Base-by-base conservation (phyloP, 2,888 invertebrate species). In the Invenusta paracnida region DNA sequence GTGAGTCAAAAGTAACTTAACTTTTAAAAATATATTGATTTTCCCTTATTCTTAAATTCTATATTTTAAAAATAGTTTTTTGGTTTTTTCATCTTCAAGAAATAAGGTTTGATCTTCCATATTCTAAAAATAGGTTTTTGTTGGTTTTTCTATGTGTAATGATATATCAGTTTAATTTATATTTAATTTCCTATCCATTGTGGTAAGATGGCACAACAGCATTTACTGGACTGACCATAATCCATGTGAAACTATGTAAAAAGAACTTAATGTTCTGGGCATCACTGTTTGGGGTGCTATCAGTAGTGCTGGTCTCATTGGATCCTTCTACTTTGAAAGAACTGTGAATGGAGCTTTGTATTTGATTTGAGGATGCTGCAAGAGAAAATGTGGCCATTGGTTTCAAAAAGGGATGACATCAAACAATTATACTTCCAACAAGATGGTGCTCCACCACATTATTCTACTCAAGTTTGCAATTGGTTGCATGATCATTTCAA, bases 151-250 rank as follows among this genome's bases (percentile, higher is more conserved):
- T n/a, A n/a, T n/a, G n/a, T n/a, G n/a, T n/a, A n/a, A n/a, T n/a
- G n/a, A n/a, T n/a, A n/a, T n/a, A n/a, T n/a, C n/a, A n/a, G n/a
- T n/a, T n/a, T n/a, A n/a, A n/a, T n/a, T n/a, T n/a, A n/a, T n/a
- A n/a, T n/a, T n/a, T n/a, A n/a, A n/a, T n/a, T n/a, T n/a, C n/a
- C n/a, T n/a, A n/a, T n/a, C n/a, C n/a, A n/a, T n/a, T n/a, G n/a
- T n/a, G n/a, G 73, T 73, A 73, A 73, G 23, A 13, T 25, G 73
- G 73, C 73, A 13, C 73, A 73, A 73, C 73, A 23, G 73, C 23
- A 73, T 73, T 73, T 73, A 73, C 73, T 73, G 73, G 73, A 23
- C 73, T 73, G 73, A 73, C 73, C 73, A 73, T 73, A 73, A 73
- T 73, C 11, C 73, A 73, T n/a, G 73, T 73, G 73, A 73, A 73